A percentile compares a stretch with the other conserved stretches of the same genome.
Evolutionary conservation across 2,113 vertebrate genomes (phyloP).

Genomic region (Okapia johnstoni): DNA sequence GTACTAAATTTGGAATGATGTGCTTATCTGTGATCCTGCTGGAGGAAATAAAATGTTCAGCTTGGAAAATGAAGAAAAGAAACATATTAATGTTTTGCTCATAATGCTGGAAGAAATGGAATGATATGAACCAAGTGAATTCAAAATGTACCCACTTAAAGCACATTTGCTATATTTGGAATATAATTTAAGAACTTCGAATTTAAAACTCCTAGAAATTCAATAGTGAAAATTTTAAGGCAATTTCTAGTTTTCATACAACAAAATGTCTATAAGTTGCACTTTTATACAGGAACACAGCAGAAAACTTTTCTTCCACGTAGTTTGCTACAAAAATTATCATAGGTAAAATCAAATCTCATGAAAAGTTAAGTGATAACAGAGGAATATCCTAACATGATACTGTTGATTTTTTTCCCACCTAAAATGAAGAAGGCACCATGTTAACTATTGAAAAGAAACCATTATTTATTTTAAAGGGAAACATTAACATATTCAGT

Average conservation of each 20-base stretch:
- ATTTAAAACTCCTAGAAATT: constrained; percentile 26
- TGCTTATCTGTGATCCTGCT: not conserved
- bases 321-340: not conserved
- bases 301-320: not conserved
- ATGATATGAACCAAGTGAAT: constrained; percentile 28
- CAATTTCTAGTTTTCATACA: not conserved
- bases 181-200: not conserved
- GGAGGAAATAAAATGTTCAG: constrained; percentile 36
- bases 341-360: not conserved
- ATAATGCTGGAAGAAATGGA: constrained; percentile 24
- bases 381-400: not conserved
- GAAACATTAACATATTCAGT: not conserved
- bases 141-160: not conserved
- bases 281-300: not conserved
- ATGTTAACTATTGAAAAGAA: not conserved
- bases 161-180: constrained; percentile 31
- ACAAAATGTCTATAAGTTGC: not conserved
- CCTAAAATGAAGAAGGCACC: not conserved
- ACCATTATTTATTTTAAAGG: not conserved
- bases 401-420: not conserved
- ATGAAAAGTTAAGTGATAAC: not conserved
- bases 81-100: constrained; percentile 27
- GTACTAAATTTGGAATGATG: constrained; percentile 42
- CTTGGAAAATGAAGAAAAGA: constrained; percentile 43
- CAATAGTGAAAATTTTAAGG: not conserved